These are phyloP conservation scores for Drosophila mayri DNA, from an alignment of 1,140 invertebrate species.

Conservation along the genomic window DNA sequence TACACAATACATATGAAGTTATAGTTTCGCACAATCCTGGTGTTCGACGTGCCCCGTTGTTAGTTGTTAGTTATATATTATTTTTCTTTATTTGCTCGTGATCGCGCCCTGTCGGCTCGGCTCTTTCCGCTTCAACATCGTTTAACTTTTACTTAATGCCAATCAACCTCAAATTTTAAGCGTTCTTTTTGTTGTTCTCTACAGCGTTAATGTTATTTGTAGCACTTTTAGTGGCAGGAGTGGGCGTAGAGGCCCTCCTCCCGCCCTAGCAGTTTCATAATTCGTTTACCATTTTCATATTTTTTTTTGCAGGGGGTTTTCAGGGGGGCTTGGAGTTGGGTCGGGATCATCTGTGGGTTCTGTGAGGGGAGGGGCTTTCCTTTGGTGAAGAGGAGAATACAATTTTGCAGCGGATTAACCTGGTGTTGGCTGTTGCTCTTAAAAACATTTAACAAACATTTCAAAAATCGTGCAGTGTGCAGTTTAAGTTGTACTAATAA, in stretches of 20 bases:
- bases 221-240: slow-evolving; percentile 71
- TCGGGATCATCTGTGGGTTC: not conserved
- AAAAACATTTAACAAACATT: slow-evolving; percentile 82
- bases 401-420: slow-evolving; percentile 73
- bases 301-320: slow-evolving; percentile 28
- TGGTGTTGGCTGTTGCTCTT: slow-evolving; percentile 46
- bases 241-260: slow-evolving; percentile 54
- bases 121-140: slow-evolving; percentile 69
- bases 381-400: slow-evolving; percentile 58
- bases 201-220: slow-evolving; percentile 73
- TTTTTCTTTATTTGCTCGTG: slow-evolving; percentile 57
- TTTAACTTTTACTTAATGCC: slow-evolving; percentile 82
- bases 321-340: too few species aligned
- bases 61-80: slow-evolving; percentile 26
- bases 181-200: slow-evolving; percentile 73
- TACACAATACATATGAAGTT: slow-evolving; percentile 76
- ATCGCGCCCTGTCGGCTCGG: slow-evolving; percentile 82
- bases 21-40: slow-evolving; percentile 51
- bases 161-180: slow-evolving; percentile 84
- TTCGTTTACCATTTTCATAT: slow-evolving; percentile 84
- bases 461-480: slow-evolving; percentile 81
- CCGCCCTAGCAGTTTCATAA: slow-evolving; percentile 70
- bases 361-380: slow-evolving; percentile 22
- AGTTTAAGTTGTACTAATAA: slow-evolving; percentile 83
- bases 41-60: slow-evolving; percentile 56